Percentiles rank a stretch among this genome's conserved stretches.
Evolutionary conservation across 2,113 vertebrate species (phyloP).

Genomic region (Erythrocercus mccallii): DNA sequence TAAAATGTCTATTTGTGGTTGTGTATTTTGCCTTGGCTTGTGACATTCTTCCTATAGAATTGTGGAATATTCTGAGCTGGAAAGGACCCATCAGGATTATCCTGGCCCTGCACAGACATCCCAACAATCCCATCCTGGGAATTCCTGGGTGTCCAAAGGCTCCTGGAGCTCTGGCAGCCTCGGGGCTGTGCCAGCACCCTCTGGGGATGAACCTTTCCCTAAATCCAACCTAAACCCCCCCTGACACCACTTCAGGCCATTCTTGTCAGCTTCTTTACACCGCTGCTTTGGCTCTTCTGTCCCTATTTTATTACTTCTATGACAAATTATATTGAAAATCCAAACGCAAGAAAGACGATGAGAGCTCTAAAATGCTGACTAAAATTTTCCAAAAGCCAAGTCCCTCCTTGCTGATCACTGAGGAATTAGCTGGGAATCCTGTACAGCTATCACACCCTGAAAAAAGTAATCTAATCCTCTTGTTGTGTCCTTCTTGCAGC

Average conservation of each 20-base stretch:
- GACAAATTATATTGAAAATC: not conserved
- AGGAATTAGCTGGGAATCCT: not conserved
- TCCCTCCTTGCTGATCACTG: rapidly evolving
- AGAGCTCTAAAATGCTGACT: not conserved
- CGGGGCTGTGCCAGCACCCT: not conserved
- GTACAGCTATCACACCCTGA: rapidly evolving
- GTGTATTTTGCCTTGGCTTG: not conserved
- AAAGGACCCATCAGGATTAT: not conserved
- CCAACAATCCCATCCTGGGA: not conserved
- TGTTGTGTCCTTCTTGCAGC: not conserved
- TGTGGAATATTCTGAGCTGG: rapidly evolving
- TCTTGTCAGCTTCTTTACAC: not conserved
- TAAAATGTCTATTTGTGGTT: not conserved
- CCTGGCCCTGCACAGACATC: rapidly evolving
- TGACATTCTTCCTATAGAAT: not conserved
- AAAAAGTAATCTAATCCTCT: not conserved
- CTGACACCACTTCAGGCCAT: not conserved
- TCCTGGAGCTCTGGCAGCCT: not conserved
- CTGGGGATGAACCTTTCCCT: not conserved
- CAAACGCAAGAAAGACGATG: rapidly evolving
- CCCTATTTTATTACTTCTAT: rapidly evolving
- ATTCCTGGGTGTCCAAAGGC: not conserved
- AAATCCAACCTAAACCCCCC: rapidly evolving
- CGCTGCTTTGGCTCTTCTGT: not conserved
- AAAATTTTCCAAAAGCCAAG: not conserved